Base-by-base conservation (phyloP, 2,888 invertebrate genomes). In the Sisyra terminalis region DNA sequence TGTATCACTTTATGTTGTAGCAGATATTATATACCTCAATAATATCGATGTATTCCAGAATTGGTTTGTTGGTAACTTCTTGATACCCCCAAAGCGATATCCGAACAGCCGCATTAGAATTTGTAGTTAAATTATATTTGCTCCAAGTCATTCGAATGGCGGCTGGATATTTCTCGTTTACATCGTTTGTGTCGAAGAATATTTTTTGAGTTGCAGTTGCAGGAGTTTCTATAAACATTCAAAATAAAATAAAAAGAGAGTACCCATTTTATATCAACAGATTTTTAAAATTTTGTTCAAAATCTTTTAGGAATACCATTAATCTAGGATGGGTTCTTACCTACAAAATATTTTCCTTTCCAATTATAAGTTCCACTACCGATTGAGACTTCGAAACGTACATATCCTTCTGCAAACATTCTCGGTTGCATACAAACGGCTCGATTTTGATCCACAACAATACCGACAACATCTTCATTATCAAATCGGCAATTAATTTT, bases 81-180 rank as follows among this genome's bases (percentile, higher is more conserved):
- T 83, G 73, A 63, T 92, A 92, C 1, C 92, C 92, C 84, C 85
- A 93, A 9, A 93, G 60, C 0, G 85, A 84, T 50, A 93, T 82
- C 49, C 77, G 75, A 1, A 92, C 73, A 38, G 74, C 73, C 0
- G 85, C 80, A 53, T 79, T 80, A 29, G 72, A 64, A 56, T 85
- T 86, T 30, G 75, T 73, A 0, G 90, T 89, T 57, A 93, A 78
- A 65, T 92, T 90, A 55, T 75, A 77, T 24, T 76, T 75, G 53
- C 83, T 78, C 92, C 92, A 93, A 13, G 77, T 75, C 39, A 92
- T 79, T 54, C 71, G 73, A 39, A 93, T 71, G 56, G 81, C 76
- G 3, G 71, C 66, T 0, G 89, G 88, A 46, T 73, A 69, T 45
- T 75, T 74, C 53, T 82, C 71, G 53, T 86, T 80, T 3, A 85